These are phyloP conservation scores for Phrynosoma blainvillii DNA, from an alignment of 2,113 vertebrate species.

Conservation along the genomic window DNA sequence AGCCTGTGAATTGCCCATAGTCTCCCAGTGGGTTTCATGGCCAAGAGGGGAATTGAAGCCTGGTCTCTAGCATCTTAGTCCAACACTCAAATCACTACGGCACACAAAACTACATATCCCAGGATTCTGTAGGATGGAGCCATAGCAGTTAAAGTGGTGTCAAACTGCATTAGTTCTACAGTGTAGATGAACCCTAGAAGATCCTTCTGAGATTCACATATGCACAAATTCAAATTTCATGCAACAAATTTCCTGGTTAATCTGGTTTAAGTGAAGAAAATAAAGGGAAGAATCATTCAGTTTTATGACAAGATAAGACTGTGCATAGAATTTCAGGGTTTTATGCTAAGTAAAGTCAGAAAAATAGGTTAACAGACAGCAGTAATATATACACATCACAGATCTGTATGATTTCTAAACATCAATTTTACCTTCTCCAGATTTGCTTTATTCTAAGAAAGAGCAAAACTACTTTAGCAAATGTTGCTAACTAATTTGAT, in stretches of 20 bases:
- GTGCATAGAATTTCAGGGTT: background rate
- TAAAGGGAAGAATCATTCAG: background rate
- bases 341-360: background rate
- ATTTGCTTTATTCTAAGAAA: background rate
- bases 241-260: background rate
- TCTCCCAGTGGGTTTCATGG: too few relatives aligned
- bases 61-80: too few relatives aligned
- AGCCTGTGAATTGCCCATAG: too few relatives aligned
- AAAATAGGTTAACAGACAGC: background rate
- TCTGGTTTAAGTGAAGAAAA: background rate
- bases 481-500: background rate
- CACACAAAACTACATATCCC: too few relatives aligned
- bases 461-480: background rate
- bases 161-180: too few relatives aligned
- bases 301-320: background rate
- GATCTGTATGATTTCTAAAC: background rate
- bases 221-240: background rate
- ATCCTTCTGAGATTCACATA: background rate
- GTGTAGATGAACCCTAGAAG: too few relatives aligned
- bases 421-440: background rate
- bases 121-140: too few relatives aligned
- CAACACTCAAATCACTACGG: too few relatives aligned
- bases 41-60: too few relatives aligned
- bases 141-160: too few relatives aligned
- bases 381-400: background rate